Evolutionary conservation across 2,113 vertebrate species (phyloP), one percentile per base, ranked within the genome.

Genomic region (Bubo blakistoni): DNA sequence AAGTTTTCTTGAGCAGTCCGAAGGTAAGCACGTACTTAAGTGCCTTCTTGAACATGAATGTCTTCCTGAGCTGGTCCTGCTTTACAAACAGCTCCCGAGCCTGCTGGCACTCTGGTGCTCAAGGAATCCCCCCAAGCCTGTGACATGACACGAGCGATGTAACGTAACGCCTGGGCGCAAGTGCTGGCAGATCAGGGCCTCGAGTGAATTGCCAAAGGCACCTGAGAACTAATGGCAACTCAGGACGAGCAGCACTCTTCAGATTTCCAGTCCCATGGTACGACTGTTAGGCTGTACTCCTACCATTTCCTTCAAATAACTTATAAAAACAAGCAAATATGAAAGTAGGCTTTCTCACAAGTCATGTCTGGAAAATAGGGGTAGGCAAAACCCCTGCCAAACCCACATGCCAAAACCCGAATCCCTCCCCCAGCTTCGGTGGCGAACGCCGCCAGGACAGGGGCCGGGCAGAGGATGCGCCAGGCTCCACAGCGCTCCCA

Each of bases 141-240:
- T 19, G 38, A 66, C 44, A 38, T 1, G 1, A 29, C 10, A 2
- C 1, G 22, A 27, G 11, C 8, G 9, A 30, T 5, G 14, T 4
- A 47, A 47, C 46, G 2, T 6, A 38, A 29, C 1, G 16, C 55
- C 30, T 22, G 59, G 81, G 62, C 34, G 19, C 2, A 7, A 46
- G 59, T 1, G 44, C 51, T 51, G 47, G 34, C 2, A 2, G 38
- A 61, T 22, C 14, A 25, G 70, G 26, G 34, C 29, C 79, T 70
- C n/a, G 8, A 15, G 38, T 2, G 30, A 16, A 34, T 30, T 55
- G 49, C 52, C n/a, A 9, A 51, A 73, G 62, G 76, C 76, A 81
- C 24, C 32, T 15, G 4, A 20, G 81, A 29, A 22, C 47, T 71
- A 58, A 36, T 2, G 52, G 55, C 14, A 38, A 25, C 34, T 49